These are phyloP conservation scores for Anorthoa munda DNA, from an alignment of 2,888 invertebrate species.

Conservation along the genomic window DNA sequence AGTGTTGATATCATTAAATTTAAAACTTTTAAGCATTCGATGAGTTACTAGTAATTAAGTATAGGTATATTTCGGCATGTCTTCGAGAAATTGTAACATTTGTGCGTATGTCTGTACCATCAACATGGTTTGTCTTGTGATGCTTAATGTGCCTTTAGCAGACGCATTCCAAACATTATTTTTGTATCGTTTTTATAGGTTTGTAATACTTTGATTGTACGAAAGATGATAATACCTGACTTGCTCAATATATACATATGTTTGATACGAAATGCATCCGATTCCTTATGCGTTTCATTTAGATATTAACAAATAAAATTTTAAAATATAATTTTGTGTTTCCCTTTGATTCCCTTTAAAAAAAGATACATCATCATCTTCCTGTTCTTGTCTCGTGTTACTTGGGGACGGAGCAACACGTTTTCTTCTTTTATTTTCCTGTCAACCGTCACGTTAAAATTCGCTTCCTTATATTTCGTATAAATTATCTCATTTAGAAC, in stretches of 20 bases:
- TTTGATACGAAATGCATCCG: slow-evolving; percentile 61
- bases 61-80: slow-evolving; percentile 28
- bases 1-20: slow-evolving; percentile 12
- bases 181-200: slow-evolving; percentile 62
- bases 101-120: slow-evolving; percentile 20
- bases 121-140: slow-evolving; percentile 42
- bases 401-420: no score
- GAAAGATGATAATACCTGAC: slow-evolving; percentile 72
- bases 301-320: slow-evolving; percentile 52
- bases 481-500: no score
- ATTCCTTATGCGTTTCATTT: slow-evolving; percentile 48
- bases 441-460: no score
- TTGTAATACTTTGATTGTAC: slow-evolving; percentile 60
- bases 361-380: background rate
- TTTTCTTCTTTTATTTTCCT: no score
- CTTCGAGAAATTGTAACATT: slow-evolving; percentile 34
- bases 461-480: no score
- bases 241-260: slow-evolving; percentile 75
- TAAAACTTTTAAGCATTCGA: slow-evolving; percentile 25
- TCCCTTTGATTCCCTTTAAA: background rate
- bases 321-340: slow-evolving; percentile 15
- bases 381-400: no score
- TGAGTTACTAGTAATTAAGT: slow-evolving; percentile 30
- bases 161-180: slow-evolving; percentile 72
- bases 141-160: slow-evolving; percentile 64